phyloP scores from a whole-genome alignment of 2,888 invertebrate species.

The Coleophora deauratella region DNA sequence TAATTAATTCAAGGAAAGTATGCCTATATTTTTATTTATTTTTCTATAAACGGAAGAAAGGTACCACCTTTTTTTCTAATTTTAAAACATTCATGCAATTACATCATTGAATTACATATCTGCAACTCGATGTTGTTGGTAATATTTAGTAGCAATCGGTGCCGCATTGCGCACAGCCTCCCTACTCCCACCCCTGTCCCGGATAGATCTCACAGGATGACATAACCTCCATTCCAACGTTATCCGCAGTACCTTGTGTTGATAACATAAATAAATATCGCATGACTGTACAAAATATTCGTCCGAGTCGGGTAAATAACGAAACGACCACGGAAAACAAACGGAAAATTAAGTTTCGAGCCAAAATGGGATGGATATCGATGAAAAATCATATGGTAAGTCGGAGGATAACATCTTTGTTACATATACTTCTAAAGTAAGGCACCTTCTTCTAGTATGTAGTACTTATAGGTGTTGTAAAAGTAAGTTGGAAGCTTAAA shows the following conservation, averaged over 20 bases:
- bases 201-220: constrained; percentile 55
- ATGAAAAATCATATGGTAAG: constrained; percentile 72
- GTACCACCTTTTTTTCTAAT: no score
- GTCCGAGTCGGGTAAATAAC: constrained; percentile 21
- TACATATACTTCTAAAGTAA: no score
- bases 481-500: no score
- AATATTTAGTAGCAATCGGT: constrained; percentile 29
- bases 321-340: constrained; percentile 44
- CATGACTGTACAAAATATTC: constrained; percentile 12
- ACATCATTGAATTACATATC: no score
- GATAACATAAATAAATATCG: constrained; percentile 16
- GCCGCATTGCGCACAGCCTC: constrained; percentile 73
- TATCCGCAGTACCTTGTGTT: constrained; percentile 18
- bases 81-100: no score
- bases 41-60: no score
- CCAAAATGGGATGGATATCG: constrained; percentile 68
- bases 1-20: no score
- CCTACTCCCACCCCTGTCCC: constrained; percentile 55
- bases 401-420: constrained; percentile 8
- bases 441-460: no score
- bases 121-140: no score
- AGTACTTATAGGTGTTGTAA: no score
- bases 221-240: constrained; percentile 47
- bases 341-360: constrained; percentile 47
- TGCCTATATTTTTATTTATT: no score